phyloP scores from a whole-genome alignment of 2,113 vertebrate species.

The Calypte anna region DNA sequence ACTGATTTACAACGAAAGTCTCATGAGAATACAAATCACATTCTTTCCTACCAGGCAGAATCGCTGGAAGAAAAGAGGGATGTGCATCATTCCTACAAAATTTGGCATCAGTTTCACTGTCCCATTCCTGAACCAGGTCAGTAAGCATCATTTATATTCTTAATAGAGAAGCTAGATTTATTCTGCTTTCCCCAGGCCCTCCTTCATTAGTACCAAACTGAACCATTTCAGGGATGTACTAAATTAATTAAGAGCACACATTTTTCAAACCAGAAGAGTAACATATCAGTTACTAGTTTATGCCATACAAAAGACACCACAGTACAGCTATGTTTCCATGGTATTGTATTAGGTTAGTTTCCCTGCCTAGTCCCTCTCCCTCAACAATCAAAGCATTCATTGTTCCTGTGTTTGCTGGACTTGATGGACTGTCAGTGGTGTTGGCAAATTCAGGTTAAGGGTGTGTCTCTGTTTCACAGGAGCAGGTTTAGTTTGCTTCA shows the following conservation, averaged over 20 bases:
- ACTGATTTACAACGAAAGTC: not conserved
- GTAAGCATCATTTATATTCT: not conserved
- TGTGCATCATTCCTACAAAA: slow-evolving; percentile 92
- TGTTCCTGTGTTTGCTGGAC: not conserved
- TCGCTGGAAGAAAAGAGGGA: slow-evolving; percentile 94
- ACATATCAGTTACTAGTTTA: not conserved
- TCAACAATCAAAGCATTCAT: not conserved
- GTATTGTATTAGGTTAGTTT: not conserved
- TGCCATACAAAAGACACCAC: not conserved
- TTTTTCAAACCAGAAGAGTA: not conserved
- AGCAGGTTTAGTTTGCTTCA: not conserved
- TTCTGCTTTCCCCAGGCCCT: not conserved
- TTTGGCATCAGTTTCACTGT: slow-evolving; percentile 92
- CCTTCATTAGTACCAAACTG: not conserved
- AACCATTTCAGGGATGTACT: not conserved
- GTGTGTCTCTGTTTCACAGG: not conserved
- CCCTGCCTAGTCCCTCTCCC: not conserved
- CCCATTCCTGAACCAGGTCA: slow-evolving; percentile 92
- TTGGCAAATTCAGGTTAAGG: not conserved
- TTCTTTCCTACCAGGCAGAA: slow-evolving; percentile 81
- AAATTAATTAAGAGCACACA: not conserved
- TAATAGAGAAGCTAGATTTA: not conserved
- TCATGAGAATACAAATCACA: accelerated
- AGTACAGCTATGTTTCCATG: not conserved
- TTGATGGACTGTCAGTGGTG: not conserved